These are phyloP conservation scores for Seriola quinqueradiata DNA, from an alignment of 2,113 vertebrate species.

Conservation along the genomic window DNA sequence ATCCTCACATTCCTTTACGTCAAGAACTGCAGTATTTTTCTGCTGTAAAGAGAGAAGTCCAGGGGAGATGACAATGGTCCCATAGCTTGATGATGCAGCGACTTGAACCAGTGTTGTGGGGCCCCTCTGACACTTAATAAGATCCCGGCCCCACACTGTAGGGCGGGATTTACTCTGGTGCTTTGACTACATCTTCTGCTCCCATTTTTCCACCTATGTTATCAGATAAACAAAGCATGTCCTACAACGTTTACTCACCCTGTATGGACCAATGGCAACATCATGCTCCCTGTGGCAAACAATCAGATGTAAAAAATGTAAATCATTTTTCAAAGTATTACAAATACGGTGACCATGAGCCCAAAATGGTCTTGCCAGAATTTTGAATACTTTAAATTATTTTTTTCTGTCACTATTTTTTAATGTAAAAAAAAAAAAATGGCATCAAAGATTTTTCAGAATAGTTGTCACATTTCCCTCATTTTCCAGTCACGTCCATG, in stretches of 20 bases:
- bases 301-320: conserved; percentile 89
- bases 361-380: conserved; percentile 51
- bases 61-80: conserved; percentile 58
- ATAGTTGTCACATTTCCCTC: conserved; percentile 56
- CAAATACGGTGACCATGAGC: conserved; percentile 51
- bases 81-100: conserved; percentile 61
- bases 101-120: conserved; percentile 57
- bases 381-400: conserved; percentile 75
- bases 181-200: conserved; percentile 66
- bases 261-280: conserved; percentile 48
- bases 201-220: conserved; percentile 45
- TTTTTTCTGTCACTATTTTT: conserved; percentile 67
- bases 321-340: conserved; percentile 75
- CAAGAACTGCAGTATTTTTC: conserved; percentile 77
- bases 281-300: conserved; percentile 88
- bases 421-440: conserved; percentile 66
- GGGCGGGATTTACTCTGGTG: conserved; percentile 65
- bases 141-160: conserved; percentile 52
- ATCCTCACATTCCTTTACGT: conserved; percentile 81
- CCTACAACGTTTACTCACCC: conserved; percentile 57
- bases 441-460: conserved; percentile 68
- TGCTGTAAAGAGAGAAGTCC: conserved; percentile 70
- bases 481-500: conserved; percentile 56
- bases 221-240: conserved; percentile 57
- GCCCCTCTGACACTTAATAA: conserved; percentile 46